Conservation (phyloP, 1,140 invertebrate species). For the Drosophila littoralis region DNA sequence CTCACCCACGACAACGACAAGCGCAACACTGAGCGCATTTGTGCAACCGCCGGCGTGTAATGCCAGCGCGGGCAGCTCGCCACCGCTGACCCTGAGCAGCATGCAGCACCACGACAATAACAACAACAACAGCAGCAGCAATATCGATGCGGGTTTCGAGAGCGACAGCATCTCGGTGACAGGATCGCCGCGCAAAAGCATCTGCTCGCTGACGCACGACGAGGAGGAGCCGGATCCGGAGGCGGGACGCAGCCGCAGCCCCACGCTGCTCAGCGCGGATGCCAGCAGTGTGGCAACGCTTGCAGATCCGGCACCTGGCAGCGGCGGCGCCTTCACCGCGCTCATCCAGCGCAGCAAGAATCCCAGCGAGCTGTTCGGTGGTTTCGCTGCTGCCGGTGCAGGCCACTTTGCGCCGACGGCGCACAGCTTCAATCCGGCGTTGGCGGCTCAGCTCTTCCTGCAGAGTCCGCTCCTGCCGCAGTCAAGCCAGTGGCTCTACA, state of each 20-base stretch:
- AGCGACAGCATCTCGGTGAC: conserved; percentile 90
- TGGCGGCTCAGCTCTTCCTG: conserved; percentile 89
- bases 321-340: conserved; percentile 79
- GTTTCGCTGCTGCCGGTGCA: conserved; percentile 77
- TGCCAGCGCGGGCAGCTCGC: conserved; percentile 38
- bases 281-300: conserved; percentile 41
- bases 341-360: conserved; percentile 81
- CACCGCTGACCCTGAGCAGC: conserved; percentile 61
- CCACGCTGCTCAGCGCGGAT: conserved; percentile 41
- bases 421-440: conserved; percentile 87
- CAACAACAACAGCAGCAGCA: conserved; percentile 73
- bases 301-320: conserved; percentile 6
- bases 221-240: conserved; percentile 62
- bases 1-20: conserved; percentile 78
- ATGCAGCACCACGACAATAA: conserved; percentile 70
- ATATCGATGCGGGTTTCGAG: conserved; percentile 84
- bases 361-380: conserved; percentile 80
- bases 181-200: conserved; percentile 85
- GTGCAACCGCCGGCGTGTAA: conserved; percentile 47
- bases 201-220: conserved; percentile 60
- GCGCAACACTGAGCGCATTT: conserved; percentile 57
- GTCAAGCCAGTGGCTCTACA: conserved; percentile 90
- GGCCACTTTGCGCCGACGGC: conserved; percentile 76
- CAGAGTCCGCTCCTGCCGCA: conserved; percentile 89
- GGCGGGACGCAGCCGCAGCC: conserved; percentile 37